A percentile compares a stretch with the other conserved stretches of the same genome.
Evolutionary conservation across 2,113 vertebrate genomes (phyloP).

Genomic region (Noturus placidus): DNA sequence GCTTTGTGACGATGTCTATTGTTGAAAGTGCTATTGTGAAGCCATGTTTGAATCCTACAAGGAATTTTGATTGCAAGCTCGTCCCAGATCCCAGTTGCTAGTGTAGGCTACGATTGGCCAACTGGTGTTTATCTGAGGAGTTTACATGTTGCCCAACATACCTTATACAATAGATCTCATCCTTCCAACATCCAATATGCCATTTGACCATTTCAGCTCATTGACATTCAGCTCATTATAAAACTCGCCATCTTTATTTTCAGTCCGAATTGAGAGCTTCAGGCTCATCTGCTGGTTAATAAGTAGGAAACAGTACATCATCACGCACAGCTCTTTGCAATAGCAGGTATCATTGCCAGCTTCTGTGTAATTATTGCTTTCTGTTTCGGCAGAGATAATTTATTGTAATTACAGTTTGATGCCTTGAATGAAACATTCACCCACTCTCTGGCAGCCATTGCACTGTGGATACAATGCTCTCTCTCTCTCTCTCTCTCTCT

Average conservation of each 20-base stretch:
- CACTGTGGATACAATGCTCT: not conserved
- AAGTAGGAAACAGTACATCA: conserved; percentile 7
- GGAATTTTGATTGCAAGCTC: not conserved
- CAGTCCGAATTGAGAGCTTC: not conserved
- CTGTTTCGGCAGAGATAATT: conserved; percentile 65
- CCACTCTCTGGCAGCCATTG: conserved; percentile 45
- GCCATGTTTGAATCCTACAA: too few relatives aligned
- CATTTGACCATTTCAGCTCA: not conserved
- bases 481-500: not conserved
- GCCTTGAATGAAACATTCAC: conserved; percentile 55
- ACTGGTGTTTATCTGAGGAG: not conserved
- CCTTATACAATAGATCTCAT: not conserved
- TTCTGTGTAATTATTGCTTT: conserved; percentile 65
- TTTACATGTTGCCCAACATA: not conserved
- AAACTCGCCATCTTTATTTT: not conserved
- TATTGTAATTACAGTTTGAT: conserved; percentile 60
- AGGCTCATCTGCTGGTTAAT: conserved; percentile 22
- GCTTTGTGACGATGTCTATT: not conserved
- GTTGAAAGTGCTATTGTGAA: not conserved
- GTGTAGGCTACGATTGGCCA: not conserved
- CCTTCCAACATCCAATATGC: not conserved
- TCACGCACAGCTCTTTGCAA: not conserved
- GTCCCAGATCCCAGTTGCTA: not conserved
- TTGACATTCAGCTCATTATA: not conserved
- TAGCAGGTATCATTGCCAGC: conserved; percentile 56